Base-by-base conservation (phyloP, 2,888 invertebrate genomes). In the Trachelus troglodyta region DNA sequence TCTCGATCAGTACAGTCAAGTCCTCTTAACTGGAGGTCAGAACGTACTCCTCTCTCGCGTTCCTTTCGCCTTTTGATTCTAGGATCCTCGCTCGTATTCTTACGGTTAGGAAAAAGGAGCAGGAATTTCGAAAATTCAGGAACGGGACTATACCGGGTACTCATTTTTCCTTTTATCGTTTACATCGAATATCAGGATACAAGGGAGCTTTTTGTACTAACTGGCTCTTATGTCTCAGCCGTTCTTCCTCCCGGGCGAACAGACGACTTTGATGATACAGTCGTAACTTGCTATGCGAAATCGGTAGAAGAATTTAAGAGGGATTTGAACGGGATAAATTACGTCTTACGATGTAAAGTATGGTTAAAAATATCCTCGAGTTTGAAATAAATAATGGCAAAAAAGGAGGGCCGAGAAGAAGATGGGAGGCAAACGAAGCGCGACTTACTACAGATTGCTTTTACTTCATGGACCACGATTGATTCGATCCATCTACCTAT, bases 401-500 rank as follows among this genome's bases (percentile, higher is more conserved):
- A 35, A 30, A 37, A n/a, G 30, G 33, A 15, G 6, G 11, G 12
- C 68, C 34, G 31, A 37, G 68, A 75, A 77, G 77, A 76, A 73
- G 37, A 76, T 35, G 6, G 23, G 23, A 33, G 34, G n/a, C 30
- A 73, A 79, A 56, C 56, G 75, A 76, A 69, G 71, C 79, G 78
- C 81, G 82, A 83, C 81, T 83, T 81, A 79, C 76, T 76, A 31
- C 74, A 40, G 37, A 35, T 56, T 56, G 23, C 56, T 56, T 23
- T 56, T 56, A 4, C 56, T 23, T 56, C 6, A 2, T 23, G 56
- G 56, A 56, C 23, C 56, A 6, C 56, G 56, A 56, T 56, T 56
- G 23, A 56, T 56, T 23, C 23, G 56, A 56, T 4, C 9, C 23
- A 2, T 56, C 15, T 23, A 15, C 9, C 23, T 9, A 23, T 23